Evolutionary conservation across 2,797 vertebrate genomes (phyloP).

Genomic region (Alosa sapidissima): DNA sequence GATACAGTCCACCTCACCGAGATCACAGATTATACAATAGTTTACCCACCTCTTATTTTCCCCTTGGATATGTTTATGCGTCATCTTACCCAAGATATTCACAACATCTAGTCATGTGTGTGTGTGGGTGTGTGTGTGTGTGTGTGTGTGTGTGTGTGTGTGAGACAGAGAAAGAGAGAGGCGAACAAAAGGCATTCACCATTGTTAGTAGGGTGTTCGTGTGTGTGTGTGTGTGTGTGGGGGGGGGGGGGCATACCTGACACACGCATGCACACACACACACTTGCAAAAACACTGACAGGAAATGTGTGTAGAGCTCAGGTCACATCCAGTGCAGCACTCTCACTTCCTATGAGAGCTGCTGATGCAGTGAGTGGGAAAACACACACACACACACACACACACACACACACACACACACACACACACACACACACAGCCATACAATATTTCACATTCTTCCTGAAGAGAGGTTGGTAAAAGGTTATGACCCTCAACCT

Average conservation of each 20-base stretch:
- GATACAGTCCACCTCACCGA: too few species aligned
- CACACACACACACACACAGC: neutral
- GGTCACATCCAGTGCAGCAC: neutral
- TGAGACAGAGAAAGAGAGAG: too few species aligned
- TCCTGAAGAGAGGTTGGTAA: neutral
- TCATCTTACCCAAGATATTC: too few species aligned
- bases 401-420: neutral
- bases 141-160: conserved; percentile 14
- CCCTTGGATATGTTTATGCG: too few species aligned
- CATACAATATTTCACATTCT: neutral
- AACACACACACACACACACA: neutral
- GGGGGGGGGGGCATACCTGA: neutral
- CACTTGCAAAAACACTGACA: too few species aligned
- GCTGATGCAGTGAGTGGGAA: neutral
- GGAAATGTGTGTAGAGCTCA: too few species aligned
- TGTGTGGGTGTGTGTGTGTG: neutral
- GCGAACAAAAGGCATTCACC: too few species aligned
- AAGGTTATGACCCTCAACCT: neutral
- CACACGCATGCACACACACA: neutral
- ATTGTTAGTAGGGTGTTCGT: too few species aligned
- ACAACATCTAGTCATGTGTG: too few species aligned
- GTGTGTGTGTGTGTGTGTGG: too few species aligned
- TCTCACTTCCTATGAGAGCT: neutral
- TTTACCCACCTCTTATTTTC: too few species aligned
- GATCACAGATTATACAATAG: too few species aligned